A percentile compares a stretch with the other conserved stretches of the same genome.
phyloP scores from a whole-genome alignment of 2,113 vertebrate genomes.

The Apaloderma vittatum region DNA sequence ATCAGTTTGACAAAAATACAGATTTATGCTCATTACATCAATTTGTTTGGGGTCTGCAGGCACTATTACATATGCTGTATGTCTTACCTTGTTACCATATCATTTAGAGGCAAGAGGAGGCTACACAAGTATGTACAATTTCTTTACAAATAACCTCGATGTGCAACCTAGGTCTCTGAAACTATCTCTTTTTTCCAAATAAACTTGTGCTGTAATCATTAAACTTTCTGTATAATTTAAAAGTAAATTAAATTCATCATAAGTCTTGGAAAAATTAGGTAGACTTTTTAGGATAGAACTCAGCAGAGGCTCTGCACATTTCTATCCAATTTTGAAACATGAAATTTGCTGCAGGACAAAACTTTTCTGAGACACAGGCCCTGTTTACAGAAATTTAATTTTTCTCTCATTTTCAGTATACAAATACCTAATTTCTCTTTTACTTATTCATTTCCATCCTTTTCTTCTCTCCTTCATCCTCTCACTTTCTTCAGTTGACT shows the following conservation, averaged over 20 bases:
- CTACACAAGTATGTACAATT: neutral
- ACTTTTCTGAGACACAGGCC: neutral
- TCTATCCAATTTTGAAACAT: neutral
- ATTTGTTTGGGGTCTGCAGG: neutral
- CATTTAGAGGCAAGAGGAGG: neutral
- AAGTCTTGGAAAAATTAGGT: neutral
- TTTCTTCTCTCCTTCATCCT: neutral
- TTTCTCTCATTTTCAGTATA: neutral
- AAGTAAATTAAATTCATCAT: neutral
- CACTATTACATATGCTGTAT: neutral
- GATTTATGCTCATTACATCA: neutral
- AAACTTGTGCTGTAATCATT: neutral
- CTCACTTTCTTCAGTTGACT: neutral
- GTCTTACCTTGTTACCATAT: constrained; percentile 2
- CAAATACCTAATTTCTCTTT: neutral
- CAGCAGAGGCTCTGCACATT: neutral
- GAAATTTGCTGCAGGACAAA: neutral
- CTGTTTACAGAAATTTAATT: neutral
- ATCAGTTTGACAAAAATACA: neutral
- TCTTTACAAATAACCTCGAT: neutral
- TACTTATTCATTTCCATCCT: neutral
- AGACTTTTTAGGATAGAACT: neutral
- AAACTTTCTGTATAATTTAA: neutral
- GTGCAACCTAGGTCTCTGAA: neutral
- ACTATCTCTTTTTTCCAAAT: neutral